phyloP scores from a whole-genome alignment of 2,888 invertebrate species.

The Polyploca ridens region DNA sequence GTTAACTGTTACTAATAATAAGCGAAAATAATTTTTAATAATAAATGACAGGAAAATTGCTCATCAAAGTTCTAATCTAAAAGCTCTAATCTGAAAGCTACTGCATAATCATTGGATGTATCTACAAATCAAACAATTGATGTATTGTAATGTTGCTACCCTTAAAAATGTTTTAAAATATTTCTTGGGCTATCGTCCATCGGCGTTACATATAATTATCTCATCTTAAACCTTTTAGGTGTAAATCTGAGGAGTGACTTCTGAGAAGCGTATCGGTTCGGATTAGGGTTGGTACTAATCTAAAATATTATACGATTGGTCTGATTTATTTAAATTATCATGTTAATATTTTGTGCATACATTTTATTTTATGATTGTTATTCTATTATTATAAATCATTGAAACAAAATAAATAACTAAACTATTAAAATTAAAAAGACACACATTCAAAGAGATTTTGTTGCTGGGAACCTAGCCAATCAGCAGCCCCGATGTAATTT shows the following conservation, averaged over 20 bases:
- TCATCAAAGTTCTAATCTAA: conserved; percentile 45
- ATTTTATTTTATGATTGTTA: too few relatives aligned
- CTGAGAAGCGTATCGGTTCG: conserved; percentile 68
- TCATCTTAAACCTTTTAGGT: conserved; percentile 83
- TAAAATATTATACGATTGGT: not conserved
- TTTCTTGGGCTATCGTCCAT: conserved; percentile 56
- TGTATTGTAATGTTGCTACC: conserved; percentile 43
- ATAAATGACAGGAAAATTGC: conserved; percentile 67
- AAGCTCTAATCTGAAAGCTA: conserved; percentile 56
- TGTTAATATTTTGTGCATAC: too few relatives aligned
- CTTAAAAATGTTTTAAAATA: conserved; percentile 48
- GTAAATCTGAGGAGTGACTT: conserved; percentile 70
- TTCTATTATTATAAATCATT: too few relatives aligned
- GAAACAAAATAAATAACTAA: too few relatives aligned
- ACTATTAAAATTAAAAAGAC: too few relatives aligned
- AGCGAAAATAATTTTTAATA: not conserved
- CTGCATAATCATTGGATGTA: conserved; percentile 71
- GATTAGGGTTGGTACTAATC: conserved; percentile 34
- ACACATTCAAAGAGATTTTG: too few relatives aligned
- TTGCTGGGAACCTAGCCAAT: too few relatives aligned
- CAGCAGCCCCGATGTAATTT: too few relatives aligned
- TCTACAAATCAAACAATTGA: conserved; percentile 58
- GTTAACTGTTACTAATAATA: not conserved
- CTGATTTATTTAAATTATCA: not conserved
- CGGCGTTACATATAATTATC: conserved; percentile 78